A percentile compares a stretch with the other conserved stretches of the same genome.
phyloP scores from a whole-genome alignment of 2,113 vertebrate genomes.

The Lutjanus erythropterus region DNA sequence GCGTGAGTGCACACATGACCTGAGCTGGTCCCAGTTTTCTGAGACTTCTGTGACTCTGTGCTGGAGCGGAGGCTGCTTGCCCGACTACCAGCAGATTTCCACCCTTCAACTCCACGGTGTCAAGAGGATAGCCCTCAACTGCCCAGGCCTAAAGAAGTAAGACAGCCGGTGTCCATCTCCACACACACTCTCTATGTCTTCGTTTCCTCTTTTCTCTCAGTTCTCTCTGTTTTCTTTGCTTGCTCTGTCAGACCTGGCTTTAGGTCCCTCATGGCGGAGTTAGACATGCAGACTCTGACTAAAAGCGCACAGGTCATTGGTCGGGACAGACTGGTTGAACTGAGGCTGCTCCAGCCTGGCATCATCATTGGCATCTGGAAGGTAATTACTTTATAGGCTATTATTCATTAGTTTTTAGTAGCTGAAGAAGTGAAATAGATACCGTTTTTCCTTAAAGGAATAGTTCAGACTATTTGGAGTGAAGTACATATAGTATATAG shows the following conservation, averaged over 20 bases:
- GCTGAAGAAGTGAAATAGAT: too few species aligned
- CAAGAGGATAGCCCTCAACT: constrained; percentile 80
- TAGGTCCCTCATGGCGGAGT: constrained; percentile 86
- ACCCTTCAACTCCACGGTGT: constrained; percentile 87
- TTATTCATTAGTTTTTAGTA: constrained; percentile 14
- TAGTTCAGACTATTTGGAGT: too few species aligned
- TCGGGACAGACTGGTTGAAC: constrained; percentile 83
- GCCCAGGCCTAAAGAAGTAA: constrained; percentile 71
- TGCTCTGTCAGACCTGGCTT: constrained; percentile 80
- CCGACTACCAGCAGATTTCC: constrained; percentile 76
- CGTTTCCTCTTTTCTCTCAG: constrained; percentile 8
- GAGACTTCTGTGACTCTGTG: constrained; percentile 84
- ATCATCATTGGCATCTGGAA: constrained; percentile 90
- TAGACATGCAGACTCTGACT: constrained; percentile 76
- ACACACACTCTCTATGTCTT: neutral
- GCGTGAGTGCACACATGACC: constrained; percentile 78
- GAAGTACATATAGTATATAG: too few species aligned
- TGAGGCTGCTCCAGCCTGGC: constrained; percentile 84
- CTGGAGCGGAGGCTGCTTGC: constrained; percentile 86
- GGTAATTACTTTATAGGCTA: constrained; percentile 75
- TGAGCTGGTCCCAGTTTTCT: constrained; percentile 72
- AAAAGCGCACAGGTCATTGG: constrained; percentile 74
- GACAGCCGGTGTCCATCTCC: constrained; percentile 20
- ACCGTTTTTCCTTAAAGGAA: too few species aligned
- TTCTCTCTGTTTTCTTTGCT: constrained; percentile 22